Base-by-base conservation (phyloP, 2,797 vertebrate genomes). In the Enteromius mattozi region DNA sequence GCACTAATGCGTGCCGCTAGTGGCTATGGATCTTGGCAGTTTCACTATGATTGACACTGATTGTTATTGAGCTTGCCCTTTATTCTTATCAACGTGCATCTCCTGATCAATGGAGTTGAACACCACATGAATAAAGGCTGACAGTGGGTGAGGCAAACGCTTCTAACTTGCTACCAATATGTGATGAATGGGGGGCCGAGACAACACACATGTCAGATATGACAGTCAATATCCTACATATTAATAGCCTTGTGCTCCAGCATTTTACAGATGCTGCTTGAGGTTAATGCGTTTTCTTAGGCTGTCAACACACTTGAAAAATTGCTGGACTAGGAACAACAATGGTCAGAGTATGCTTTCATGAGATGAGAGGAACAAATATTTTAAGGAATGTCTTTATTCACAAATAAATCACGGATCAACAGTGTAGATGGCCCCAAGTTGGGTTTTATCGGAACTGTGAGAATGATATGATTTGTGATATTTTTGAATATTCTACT, bases 11-110 rank as follows among this genome's bases (percentile, higher is more conserved):
- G 45, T 71, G 51, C 42, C 16, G 24, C 76, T 35, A 40, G 70
- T 66, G 80, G 65, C 78, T 79, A 84, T 87, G 63, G 79, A 82
- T 76, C 80, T 80, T 78, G 78, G 47, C 83, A 85, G 82, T 83
- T 86, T 75, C 12, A 56, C 51, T 84, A 81, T 83, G 87, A 83
- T 76, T 87, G 89, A 88, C 82, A 86, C 66, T 87, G 85, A 87
- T 86, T 85, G 87, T 87, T 88, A 86, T 88, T 86, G 80, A 89
- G 83, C 56, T 79, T 82, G 84, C 83, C 89, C 88, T 89, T 88
- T 88, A 82, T 85, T 85, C 80, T 80, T 86, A 85, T 89, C 85
- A 85, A 77, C 40, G 35, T 82, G 65, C 66, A 88, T 89, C 81
- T 82, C 71, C 71, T 82, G 88, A 90, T 90, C 87, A 87, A 86